Percentiles rank a stretch among this genome's conserved stretches.
phyloP scores from a whole-genome alignment of 2,113 vertebrate genomes.

The Cromileptes altivelis region DNA sequence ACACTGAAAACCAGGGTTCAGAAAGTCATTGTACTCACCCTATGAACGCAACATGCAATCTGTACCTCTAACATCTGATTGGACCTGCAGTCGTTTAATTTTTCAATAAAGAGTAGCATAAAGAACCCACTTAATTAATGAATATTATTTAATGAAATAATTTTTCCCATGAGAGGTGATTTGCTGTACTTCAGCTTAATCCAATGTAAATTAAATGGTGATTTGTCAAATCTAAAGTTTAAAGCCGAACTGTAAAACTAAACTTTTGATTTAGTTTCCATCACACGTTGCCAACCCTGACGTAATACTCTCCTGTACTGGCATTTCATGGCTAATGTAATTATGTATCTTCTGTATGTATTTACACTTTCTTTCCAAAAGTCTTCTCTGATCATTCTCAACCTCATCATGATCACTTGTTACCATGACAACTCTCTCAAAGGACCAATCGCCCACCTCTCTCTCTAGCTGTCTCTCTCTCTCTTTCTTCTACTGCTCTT shows the following conservation, averaged over 20 bases:
- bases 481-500: conserved; percentile 42
- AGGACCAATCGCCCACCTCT: conserved; percentile 81
- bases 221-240: conserved; percentile 27
- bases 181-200: not conserved
- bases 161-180: conserved; percentile 29
- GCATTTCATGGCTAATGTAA: conserved; percentile 10
- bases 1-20: conserved; percentile 4
- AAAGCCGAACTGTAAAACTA: not conserved
- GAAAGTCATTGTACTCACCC: not conserved
- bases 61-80: not conserved
- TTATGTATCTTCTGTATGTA: conserved; percentile 40
- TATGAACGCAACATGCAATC: not conserved
- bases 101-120: not conserved
- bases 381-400: conserved; percentile 70
- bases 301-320: not conserved
- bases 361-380: conserved; percentile 65
- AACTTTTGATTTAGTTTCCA: conserved; percentile 7
- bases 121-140: conserved; percentile 27
- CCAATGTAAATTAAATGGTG: conserved; percentile 4
- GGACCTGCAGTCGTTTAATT: not conserved
- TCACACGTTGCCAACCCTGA: not conserved
- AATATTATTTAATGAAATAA: conserved; percentile 23
- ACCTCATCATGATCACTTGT: conserved; percentile 80
- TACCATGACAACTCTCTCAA: conserved; percentile 84
- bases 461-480: conserved; percentile 46